A percentile compares a stretch with the other conserved stretches of the same genome.
Conservation (phyloP, 2,113 vertebrate genomes). For the Octodon degus region DNA sequence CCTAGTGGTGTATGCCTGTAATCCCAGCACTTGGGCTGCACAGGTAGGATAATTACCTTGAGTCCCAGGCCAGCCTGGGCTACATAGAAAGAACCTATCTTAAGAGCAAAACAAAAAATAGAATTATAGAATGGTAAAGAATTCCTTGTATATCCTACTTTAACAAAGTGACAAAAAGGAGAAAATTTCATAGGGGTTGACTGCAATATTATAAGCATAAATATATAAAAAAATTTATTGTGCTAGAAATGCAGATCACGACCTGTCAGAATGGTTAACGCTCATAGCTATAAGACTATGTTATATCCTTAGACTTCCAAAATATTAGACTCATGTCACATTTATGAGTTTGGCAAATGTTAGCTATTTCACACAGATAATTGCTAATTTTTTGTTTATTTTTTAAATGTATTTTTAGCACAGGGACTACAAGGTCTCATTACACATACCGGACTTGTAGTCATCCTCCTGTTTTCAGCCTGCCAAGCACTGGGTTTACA, state of each 20-base stretch:
- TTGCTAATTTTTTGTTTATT: neutral
- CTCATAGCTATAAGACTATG: slow-evolving; percentile 35
- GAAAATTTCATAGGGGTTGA: neutral
- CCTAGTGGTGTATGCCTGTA: neutral
- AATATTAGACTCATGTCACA: slow-evolving; percentile 2
- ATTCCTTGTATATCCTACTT: slow-evolving; percentile 7
- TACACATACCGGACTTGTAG: too few relatives aligned
- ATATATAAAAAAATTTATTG: slow-evolving; percentile 8
- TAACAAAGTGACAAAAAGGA: slow-evolving; percentile 44
- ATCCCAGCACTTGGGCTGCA: neutral
- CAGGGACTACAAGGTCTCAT: too few relatives aligned
- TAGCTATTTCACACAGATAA: slow-evolving; percentile 17
- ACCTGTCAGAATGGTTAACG: slow-evolving; percentile 2
- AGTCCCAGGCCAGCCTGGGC: neutral
- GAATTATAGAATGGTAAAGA: slow-evolving; percentile 16
- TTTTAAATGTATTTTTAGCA: too few relatives aligned
- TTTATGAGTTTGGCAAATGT: slow-evolving; percentile 38
- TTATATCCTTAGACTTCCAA: slow-evolving; percentile 50
- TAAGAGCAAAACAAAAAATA: neutral
- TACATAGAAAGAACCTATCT: neutral
- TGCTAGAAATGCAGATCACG: slow-evolving; percentile 19
- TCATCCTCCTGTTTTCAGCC: too few relatives aligned
- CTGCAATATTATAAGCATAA: slow-evolving; percentile 18
- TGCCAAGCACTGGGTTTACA: too few relatives aligned
- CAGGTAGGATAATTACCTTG: neutral